These are phyloP conservation scores for Cotesia typhae DNA, from an alignment of 1,140 invertebrate genomes.

Conservation along the genomic window DNA sequence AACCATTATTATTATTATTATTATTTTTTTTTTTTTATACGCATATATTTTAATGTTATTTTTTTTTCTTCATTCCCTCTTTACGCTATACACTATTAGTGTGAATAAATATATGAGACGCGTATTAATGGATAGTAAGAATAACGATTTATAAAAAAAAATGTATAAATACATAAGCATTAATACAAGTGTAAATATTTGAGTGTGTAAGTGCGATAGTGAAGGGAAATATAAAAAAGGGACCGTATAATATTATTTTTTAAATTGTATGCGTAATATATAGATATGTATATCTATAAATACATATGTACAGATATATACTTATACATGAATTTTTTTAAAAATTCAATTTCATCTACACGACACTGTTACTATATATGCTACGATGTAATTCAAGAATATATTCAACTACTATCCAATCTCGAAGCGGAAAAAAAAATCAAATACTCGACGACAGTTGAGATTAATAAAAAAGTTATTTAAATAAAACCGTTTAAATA, in stretches of 20 bases:
- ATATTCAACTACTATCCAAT: conserved; percentile 50
- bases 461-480: not conserved
- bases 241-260: too few relatives aligned
- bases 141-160: not conserved
- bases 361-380: conserved; percentile 57
- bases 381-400: conserved; percentile 64
- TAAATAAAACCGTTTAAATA: too few relatives aligned
- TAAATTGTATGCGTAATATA: not conserved
- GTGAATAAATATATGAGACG: not conserved
- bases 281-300: not conserved
- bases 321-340: too few relatives aligned
- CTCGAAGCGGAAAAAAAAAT: conserved; percentile 37
- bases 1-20: conserved; percentile 41
- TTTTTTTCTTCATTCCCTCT: conserved; percentile 17
- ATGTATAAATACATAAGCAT: not conserved
- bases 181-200: too few relatives aligned
- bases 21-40: conserved; percentile 17
- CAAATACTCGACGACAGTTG: conserved; percentile 21
- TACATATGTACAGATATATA: too few relatives aligned
- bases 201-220: too few relatives aligned
- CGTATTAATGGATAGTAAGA: conserved; percentile 25
- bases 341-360: conserved; percentile 29
- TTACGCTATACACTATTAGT: conserved; percentile 26
- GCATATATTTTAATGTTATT: not conserved
- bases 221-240: too few relatives aligned